Percentiles rank a stretch among this genome's conserved stretches.
These are phyloP conservation scores for Auanema freiburgensis DNA, from an alignment of 2,888 invertebrate genomes.

Conservation along the genomic window DNA sequence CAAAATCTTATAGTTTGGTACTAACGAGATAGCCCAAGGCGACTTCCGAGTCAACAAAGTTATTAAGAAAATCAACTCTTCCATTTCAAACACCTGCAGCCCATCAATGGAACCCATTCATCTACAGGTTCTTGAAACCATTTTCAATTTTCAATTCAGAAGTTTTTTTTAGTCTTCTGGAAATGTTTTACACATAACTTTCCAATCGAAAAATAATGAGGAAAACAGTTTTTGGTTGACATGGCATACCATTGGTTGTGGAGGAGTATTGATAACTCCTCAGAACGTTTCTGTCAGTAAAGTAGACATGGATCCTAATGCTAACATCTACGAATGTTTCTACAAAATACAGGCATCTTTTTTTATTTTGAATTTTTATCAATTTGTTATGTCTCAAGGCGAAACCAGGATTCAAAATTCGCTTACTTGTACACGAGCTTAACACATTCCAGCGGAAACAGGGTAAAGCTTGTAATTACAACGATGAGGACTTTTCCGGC, in stretches of 20 bases:
- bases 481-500: conserved; percentile 29
- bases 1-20: conserved; percentile 1
- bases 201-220: conserved; percentile 28
- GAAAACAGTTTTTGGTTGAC: conserved; percentile 60
- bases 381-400: background rate
- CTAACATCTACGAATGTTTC: conserved; percentile 42
- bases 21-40: background rate
- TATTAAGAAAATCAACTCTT: too few species aligned
- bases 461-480: conserved; percentile 20
- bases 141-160: too few species aligned
- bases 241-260: conserved; percentile 57
- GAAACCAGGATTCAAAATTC: too few species aligned
- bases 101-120: too few species aligned
- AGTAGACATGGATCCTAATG: conserved; percentile 30
- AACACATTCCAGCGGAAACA: conserved; percentile 21
- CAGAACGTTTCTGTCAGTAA: conserved; percentile 30
- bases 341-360: conserved; percentile 13
- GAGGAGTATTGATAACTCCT: conserved; percentile 42
- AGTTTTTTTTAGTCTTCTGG: conserved; percentile 30
- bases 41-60: background rate
- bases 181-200: conserved; percentile 42
- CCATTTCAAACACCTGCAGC: too few species aligned
- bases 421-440: conserved; percentile 2
- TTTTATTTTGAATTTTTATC: background rate
- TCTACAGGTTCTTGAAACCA: too few species aligned